A percentile compares a stretch with the other conserved stretches of the same genome.
phyloP scores from a whole-genome alignment of 2,888 invertebrate species.

The Hecatera dysodea region DNA sequence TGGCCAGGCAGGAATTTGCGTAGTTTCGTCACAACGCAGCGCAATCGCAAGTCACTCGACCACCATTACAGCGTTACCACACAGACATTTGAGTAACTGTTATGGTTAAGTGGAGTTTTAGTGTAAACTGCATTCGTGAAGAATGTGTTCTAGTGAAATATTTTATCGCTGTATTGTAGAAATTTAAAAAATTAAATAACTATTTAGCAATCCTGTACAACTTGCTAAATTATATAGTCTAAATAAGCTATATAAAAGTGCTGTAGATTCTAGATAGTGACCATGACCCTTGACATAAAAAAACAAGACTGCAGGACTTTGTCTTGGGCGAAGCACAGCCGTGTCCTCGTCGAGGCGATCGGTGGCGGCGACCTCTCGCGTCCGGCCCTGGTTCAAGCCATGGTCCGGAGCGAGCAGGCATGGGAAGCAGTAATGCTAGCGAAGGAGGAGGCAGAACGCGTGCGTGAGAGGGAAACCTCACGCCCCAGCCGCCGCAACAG shows the following conservation, averaged over 20 bases:
- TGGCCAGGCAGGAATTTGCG: conserved; percentile 47
- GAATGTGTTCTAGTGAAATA: conserved; percentile 3
- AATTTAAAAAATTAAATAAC: neutral
- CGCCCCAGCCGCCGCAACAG: no score
- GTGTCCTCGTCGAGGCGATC: no score
- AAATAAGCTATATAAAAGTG: neutral
- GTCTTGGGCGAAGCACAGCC: no score
- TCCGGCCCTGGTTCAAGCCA: no score
- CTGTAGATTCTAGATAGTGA: neutral
- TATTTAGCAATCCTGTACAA: neutral
- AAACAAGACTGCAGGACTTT: neutral
- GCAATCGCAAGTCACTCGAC: conserved; percentile 38
- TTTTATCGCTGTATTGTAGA: neutral
- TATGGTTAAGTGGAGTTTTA: conserved; percentile 38
- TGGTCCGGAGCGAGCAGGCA: no score
- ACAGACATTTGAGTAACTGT: conserved; percentile 45
- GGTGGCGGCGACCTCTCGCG: no score
- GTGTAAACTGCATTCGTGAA: conserved; percentile 9
- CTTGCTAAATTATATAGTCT: neutral
- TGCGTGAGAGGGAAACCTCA: no score
- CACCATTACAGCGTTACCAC: conserved; percentile 48
- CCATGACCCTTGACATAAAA: neutral
- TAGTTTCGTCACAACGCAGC: conserved; percentile 41
- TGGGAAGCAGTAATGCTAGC: no score
- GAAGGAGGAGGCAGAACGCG: no score